These are phyloP conservation scores for Rhinogobius similis DNA, from an alignment of 2,113 vertebrate genomes.

Conservation along the genomic window DNA sequence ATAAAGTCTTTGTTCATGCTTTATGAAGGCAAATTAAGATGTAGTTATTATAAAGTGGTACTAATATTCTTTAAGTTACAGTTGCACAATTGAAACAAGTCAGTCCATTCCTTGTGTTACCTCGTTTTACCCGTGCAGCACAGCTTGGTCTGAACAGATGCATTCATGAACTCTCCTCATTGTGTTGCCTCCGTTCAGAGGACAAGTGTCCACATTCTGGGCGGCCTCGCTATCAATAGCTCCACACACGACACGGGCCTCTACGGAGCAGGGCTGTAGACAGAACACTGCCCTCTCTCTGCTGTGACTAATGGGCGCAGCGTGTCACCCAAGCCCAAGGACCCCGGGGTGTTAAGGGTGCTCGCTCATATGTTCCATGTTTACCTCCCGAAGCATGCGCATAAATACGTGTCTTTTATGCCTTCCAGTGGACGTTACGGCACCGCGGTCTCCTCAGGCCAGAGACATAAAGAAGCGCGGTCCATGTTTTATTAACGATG, in stretches of 20 bases:
- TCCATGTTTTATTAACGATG: constrained; percentile 9
- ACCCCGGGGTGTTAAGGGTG: not conserved
- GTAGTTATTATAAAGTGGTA: too few relatives aligned
- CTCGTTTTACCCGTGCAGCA: not conserved
- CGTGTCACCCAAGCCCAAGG: constrained; percentile 6
- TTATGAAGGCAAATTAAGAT: too few relatives aligned
- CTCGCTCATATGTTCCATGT: not conserved
- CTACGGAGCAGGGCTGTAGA: not conserved
- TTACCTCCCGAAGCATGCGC: not conserved
- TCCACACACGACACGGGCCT: not conserved
- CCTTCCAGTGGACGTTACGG: not conserved
- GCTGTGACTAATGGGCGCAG: constrained; percentile 1
- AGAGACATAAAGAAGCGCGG: not conserved
- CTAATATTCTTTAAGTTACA: too few relatives aligned
- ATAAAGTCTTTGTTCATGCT: too few relatives aligned
- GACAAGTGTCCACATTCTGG: not conserved
- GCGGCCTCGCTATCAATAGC: constrained; percentile 1
- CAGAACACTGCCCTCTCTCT: not conserved
- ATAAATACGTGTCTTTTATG: not conserved
- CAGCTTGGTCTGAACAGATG: not conserved
- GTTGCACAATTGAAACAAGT: not conserved
- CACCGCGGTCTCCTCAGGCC: not conserved
- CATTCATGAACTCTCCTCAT: not conserved
- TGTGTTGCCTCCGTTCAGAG: not conserved
- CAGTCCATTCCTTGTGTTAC: not conserved